These are phyloP conservation scores for Erythrolamprus reginae DNA, from an alignment of 2,113 vertebrate species.

Conservation along the genomic window DNA sequence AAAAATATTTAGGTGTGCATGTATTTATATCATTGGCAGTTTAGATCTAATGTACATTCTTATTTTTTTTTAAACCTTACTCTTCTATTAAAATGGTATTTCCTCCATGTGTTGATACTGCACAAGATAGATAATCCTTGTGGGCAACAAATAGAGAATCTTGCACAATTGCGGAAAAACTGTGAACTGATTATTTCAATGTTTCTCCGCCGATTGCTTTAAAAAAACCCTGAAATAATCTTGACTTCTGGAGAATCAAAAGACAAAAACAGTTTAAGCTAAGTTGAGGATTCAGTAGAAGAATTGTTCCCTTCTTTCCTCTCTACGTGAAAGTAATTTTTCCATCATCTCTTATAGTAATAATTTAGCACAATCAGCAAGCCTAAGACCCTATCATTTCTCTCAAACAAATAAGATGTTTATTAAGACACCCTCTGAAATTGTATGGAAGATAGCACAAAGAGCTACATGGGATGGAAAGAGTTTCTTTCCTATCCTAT, in stretches of 20 bases:
- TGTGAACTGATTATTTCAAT: neutral
- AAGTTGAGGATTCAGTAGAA: neutral
- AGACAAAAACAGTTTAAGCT: neutral
- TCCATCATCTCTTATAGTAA: neutral
- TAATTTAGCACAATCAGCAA: neutral
- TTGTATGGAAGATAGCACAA: neutral
- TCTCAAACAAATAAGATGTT: neutral
- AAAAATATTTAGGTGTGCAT: neutral
- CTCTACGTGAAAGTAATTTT: neutral
- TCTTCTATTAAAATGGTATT: neutral
- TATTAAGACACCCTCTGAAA: neutral
- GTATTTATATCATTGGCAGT: neutral
- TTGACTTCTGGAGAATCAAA: neutral
- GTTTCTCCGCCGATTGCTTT: neutral
- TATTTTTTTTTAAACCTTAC: fast-evolving
- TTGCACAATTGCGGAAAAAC: neutral
- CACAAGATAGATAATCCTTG: neutral
- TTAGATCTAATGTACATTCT: neutral
- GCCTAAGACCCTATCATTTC: neutral
- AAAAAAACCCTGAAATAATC: neutral
- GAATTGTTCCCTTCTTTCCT: neutral
- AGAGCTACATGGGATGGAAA: neutral
- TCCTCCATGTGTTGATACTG: too few species aligned
- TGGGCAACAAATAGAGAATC: neutral
- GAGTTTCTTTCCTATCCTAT: too few species aligned